Percentiles rank a stretch among this genome's conserved stretches.
These are phyloP conservation scores for Polyommatus icarus DNA, from an alignment of 2,888 invertebrate genomes.

Conservation along the genomic window DNA sequence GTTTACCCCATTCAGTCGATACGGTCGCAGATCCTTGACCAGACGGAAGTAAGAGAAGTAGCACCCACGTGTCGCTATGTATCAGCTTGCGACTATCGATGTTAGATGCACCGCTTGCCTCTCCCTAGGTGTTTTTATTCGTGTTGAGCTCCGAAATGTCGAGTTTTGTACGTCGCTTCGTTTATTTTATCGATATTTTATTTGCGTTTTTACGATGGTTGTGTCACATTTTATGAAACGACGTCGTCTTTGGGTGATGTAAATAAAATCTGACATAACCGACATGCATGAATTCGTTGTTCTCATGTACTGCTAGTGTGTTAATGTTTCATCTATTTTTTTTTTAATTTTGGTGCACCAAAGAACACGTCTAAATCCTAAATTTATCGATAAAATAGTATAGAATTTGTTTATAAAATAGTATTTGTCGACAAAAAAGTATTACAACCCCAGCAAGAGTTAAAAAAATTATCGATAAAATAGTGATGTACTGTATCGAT, in stretches of 20 bases:
- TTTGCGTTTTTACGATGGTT: constrained; percentile 43
- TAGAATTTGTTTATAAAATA: too few relatives aligned
- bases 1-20: constrained; percentile 93
- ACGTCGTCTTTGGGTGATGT: not conserved
- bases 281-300: constrained; percentile 59
- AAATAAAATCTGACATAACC: constrained; percentile 52
- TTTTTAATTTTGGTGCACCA: not conserved
- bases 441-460: not conserved
- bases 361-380: not conserved
- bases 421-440: not conserved
- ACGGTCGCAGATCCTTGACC: constrained; percentile 92
- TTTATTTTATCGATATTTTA: constrained; percentile 42
- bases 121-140: constrained; percentile 64
- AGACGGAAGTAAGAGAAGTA: constrained; percentile 91
- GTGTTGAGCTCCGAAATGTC: constrained; percentile 42
- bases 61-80: constrained; percentile 66
- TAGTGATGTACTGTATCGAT: constrained; percentile 36
- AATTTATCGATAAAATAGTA: not conserved
- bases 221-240: constrained; percentile 44
- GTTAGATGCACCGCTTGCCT: constrained; percentile 80
- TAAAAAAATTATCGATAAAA: not conserved
- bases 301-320: constrained; percentile 24
- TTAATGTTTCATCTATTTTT: constrained; percentile 21
- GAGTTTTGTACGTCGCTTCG: constrained; percentile 45
- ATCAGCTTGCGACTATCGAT: constrained; percentile 76